Percentiles rank a stretch among this genome's conserved stretches.
Conservation (phyloP, 2,888 invertebrate species). For the Eledone cirrhosa region DNA sequence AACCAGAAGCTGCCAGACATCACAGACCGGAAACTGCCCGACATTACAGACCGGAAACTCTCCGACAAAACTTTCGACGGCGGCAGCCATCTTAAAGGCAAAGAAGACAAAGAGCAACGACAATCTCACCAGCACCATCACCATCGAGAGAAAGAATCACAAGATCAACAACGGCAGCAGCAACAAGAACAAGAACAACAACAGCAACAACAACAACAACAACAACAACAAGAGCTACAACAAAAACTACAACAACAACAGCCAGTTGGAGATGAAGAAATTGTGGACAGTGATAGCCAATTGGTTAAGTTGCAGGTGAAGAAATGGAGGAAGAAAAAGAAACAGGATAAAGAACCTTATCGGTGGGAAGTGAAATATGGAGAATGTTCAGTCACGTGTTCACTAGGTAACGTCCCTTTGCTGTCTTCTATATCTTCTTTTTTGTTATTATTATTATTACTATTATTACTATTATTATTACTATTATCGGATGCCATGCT, state of each 20-base stretch:
- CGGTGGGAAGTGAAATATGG: constrained; percentile 82
- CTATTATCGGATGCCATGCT: too few relatives aligned
- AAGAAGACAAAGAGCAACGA: too few relatives aligned
- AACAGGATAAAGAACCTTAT: constrained; percentile 38
- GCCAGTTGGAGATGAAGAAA: neutral
- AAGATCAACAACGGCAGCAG: neutral
- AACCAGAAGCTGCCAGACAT: too few relatives aligned
- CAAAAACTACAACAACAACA: neutral
- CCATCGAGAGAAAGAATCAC: neutral
- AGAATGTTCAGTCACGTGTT: constrained; percentile 90
- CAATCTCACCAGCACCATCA: neutral
- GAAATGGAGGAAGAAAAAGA: constrained; percentile 27
- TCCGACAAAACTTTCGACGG: too few relatives aligned
- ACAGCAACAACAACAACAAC: neutral
- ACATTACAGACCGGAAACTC: too few relatives aligned
- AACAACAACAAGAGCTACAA: neutral
- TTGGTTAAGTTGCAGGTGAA: neutral
- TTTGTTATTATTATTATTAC: too few relatives aligned
- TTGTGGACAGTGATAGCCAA: too few relatives aligned
- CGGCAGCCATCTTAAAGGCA: too few relatives aligned
- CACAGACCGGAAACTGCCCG: too few relatives aligned
- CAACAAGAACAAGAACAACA: neutral
- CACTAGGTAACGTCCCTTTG: constrained; percentile 79
- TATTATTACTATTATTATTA: too few relatives aligned
- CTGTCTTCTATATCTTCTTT: too few relatives aligned